Percentiles rank a stretch among this genome's conserved stretches.
These are phyloP conservation scores for Eupithecia vulgata DNA, from an alignment of 2,888 invertebrate species.

Conservation along the genomic window DNA sequence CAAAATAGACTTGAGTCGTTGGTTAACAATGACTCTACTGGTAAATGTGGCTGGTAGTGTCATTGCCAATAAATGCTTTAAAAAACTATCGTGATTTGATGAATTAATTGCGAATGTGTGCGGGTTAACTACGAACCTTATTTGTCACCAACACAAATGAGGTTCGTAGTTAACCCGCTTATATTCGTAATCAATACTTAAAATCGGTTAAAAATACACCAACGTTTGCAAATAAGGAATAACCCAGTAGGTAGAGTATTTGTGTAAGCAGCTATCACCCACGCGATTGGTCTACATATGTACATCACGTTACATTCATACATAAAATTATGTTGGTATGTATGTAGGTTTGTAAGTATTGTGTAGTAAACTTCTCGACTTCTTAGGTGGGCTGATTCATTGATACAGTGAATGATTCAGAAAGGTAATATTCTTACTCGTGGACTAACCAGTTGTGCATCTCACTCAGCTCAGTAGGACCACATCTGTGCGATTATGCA, in stretches of 20 bases:
- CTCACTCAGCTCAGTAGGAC: neutral
- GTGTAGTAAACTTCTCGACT: constrained; percentile 2
- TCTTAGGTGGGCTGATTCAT: constrained; percentile 8
- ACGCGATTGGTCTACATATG: constrained; percentile 32
- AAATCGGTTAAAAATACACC: neutral
- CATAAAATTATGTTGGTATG: constrained; percentile 5
- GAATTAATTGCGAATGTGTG: too few species aligned
- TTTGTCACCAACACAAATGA: too few species aligned
- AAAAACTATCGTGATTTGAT: too few species aligned
- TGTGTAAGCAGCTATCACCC: constrained; percentile 26
- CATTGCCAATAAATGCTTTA: too few species aligned
- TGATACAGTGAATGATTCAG: neutral
- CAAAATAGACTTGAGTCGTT: too few species aligned
- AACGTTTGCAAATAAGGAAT: constrained; percentile 8
- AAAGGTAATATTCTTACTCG: neutral
- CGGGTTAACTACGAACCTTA: too few species aligned
- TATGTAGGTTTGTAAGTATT: neutral
- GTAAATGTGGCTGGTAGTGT: too few species aligned
- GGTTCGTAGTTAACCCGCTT: too few species aligned
- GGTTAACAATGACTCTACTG: too few species aligned
- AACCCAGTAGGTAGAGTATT: neutral
- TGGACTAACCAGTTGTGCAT: neutral
- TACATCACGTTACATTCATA: constrained; percentile 12
- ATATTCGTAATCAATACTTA: too few species aligned
- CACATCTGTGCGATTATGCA: too few species aligned